Evolutionary conservation across 1,140 invertebrate genomes (phyloP).

Genomic region (Mactra quadrangularis): DNA sequence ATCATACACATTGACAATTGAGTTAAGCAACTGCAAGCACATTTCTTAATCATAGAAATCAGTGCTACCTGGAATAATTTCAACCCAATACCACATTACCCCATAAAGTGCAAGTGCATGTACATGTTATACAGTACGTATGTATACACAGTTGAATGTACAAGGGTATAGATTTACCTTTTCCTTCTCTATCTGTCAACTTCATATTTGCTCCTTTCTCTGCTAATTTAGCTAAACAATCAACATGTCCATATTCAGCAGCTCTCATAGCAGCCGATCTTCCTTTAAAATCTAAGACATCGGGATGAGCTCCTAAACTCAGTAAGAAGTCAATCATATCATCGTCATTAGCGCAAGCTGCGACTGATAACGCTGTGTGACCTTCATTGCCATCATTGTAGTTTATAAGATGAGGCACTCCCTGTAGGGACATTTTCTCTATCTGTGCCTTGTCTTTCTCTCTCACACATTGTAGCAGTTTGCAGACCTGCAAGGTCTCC

Average conservation of each 20-base stretch:
- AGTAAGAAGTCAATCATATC: slow-evolving; percentile 82
- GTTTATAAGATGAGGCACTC: slow-evolving; percentile 83
- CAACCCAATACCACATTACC: no score
- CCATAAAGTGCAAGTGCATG: no score
- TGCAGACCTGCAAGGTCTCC: slow-evolving; percentile 83
- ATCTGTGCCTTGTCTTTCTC: slow-evolving; percentile 81
- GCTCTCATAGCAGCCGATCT: slow-evolving; percentile 82
- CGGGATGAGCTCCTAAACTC: slow-evolving; percentile 82
- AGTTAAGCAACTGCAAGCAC: no score
- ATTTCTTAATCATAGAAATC: no score
- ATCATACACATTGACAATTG: no score
- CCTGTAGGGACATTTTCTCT: slow-evolving; percentile 80
- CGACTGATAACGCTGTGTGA: slow-evolving; percentile 81
- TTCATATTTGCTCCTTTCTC: slow-evolving; percentile 82
- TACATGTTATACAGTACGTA: no score
- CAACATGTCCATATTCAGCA: slow-evolving; percentile 82
- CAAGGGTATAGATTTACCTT: no score
- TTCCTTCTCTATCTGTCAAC: slow-evolving; percentile 82
- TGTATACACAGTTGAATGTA: no score
- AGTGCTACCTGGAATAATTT: no score
- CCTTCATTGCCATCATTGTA: slow-evolving; percentile 83
- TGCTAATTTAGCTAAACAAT: slow-evolving; percentile 81
- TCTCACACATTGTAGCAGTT: slow-evolving; percentile 83
- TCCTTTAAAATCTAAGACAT: slow-evolving; percentile 83
- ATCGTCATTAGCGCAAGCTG: slow-evolving; percentile 80